Conservation (phyloP, 2,113 vertebrate genomes). For the Triplophysa siluroides region DNA sequence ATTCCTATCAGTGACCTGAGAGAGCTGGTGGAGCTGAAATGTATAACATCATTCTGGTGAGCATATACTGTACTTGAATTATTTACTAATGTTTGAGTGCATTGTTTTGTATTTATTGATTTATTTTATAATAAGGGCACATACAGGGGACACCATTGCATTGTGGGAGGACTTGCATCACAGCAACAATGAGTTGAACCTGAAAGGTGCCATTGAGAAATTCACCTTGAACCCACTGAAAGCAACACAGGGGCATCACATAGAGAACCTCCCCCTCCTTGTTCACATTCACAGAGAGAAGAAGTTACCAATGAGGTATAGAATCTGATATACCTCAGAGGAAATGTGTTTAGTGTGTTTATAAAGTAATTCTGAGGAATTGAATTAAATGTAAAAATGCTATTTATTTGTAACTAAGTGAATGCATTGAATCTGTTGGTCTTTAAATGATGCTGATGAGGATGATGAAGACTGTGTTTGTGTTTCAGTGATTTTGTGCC, state of each 20-base stretch:
- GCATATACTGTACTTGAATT: constrained; percentile 8
- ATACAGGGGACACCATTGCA: constrained; percentile 78
- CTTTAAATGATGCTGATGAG: background rate
- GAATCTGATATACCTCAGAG: background rate
- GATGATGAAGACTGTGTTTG: background rate
- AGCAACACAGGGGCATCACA: constrained; percentile 78
- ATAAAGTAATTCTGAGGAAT: background rate
- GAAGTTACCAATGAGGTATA: constrained; percentile 73
- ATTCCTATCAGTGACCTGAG: constrained; percentile 79
- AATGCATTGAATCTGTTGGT: background rate
- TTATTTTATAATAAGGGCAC: constrained; percentile 73
- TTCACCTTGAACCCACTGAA: constrained; percentile 87
- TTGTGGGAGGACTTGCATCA: constrained; percentile 84
- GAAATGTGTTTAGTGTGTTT: background rate
- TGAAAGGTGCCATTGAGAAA: constrained; percentile 76
- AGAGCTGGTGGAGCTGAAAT: constrained; percentile 75
- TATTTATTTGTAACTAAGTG: background rate
- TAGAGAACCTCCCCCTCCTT: constrained; percentile 80
- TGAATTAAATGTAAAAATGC: background rate
- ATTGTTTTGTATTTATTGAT: background rate
- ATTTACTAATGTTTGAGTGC: background rate
- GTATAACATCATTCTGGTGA: constrained; percentile 83
- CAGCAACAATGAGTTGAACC: constrained; percentile 64
- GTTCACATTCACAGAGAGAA: constrained; percentile 79
- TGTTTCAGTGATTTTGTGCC: constrained; percentile 58